A percentile compares a stretch with the other conserved stretches of the same genome.
phyloP scores from a whole-genome alignment of 2,113 vertebrate genomes.

The Oncorhynchus kisutch region DNA sequence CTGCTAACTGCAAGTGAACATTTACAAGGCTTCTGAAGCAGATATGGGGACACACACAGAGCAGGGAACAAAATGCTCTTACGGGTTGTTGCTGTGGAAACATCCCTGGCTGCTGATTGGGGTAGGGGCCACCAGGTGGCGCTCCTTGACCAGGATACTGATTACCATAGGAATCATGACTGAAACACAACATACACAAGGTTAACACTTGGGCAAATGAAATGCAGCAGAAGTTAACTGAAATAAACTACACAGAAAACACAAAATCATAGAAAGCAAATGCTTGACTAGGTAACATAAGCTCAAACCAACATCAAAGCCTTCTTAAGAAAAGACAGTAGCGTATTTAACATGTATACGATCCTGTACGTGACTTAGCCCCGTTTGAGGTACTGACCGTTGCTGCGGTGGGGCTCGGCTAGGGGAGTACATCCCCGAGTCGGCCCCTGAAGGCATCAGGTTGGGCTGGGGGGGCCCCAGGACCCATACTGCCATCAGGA shows the following conservation, averaged over 20 bases:
- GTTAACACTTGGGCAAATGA: not conserved
- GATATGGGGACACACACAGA: not conserved
- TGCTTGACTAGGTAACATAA: not conserved
- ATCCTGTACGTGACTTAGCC: not conserved
- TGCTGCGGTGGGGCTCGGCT: slow-evolving; percentile 90
- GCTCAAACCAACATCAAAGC: not conserved
- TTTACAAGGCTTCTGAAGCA: not conserved
- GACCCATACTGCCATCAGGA: slow-evolving; percentile 85
- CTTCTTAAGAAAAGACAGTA: not conserved
- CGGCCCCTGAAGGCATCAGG: slow-evolving; percentile 91
- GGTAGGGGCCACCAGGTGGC: slow-evolving; percentile 90
- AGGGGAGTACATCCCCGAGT: slow-evolving; percentile 98
- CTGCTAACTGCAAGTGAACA: not conserved
- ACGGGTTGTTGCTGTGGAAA: slow-evolving; percentile 95
- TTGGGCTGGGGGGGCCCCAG: slow-evolving; percentile 85
- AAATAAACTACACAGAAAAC: not conserved
- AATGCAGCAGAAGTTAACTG: not conserved
- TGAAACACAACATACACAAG: slow-evolving; percentile 57
- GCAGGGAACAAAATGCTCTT: slow-evolving; percentile 49
- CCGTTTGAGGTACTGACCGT: slow-evolving; percentile 64
- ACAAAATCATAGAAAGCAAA: not conserved
- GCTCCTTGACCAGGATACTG: slow-evolving; percentile 95
- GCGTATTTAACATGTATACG: not conserved
- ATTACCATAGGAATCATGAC: slow-evolving; percentile 96
- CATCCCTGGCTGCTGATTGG: slow-evolving; percentile 93